Evolutionary conservation across 2,113 vertebrate genomes (phyloP).

Genomic region (Anolis sagrei): DNA sequence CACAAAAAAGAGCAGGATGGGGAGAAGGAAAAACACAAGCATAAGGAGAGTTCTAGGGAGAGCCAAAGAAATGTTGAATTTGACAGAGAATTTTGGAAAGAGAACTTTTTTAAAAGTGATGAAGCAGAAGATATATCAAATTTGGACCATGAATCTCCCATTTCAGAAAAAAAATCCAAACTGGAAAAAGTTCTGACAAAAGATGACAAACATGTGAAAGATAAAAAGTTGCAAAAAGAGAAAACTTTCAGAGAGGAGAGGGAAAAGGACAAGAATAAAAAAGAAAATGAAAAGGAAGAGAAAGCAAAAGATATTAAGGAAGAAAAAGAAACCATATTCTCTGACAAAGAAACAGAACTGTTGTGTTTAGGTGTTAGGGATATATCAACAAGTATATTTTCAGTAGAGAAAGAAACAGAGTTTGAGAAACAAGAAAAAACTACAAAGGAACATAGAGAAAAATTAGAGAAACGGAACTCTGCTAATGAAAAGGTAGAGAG

Average conservation of each 20-base stretch:
- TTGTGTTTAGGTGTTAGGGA: slow-evolving; percentile 69
- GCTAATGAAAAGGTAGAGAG: slow-evolving; percentile 86
- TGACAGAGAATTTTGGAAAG: slow-evolving; percentile 99
- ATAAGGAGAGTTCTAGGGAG: slow-evolving; percentile 87
- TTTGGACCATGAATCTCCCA: slow-evolving; percentile 81
- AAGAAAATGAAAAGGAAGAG: slow-evolving; percentile 91
- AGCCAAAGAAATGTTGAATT: slow-evolving; percentile 93
- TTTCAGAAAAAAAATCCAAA: slow-evolving; percentile 82
- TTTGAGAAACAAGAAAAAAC: slow-evolving; percentile 85
- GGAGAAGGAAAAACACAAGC: slow-evolving; percentile 90
- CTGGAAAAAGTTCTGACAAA: slow-evolving; percentile 82
- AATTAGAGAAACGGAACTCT: slow-evolving; percentile 83
- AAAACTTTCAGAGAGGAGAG: slow-evolving; percentile 88
- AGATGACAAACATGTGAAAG: slow-evolving; percentile 87
- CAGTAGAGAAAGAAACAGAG: slow-evolving; percentile 79
- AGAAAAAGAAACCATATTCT: slow-evolving; percentile 79
- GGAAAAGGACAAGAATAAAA: slow-evolving; percentile 85
- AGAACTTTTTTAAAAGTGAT: slow-evolving; percentile 99
- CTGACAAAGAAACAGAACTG: slow-evolving; percentile 80
- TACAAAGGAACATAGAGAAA: slow-evolving; percentile 83
- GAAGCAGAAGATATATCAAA: slow-evolving; percentile 87
- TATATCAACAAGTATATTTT: slow-evolving; percentile 50
- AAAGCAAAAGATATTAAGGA: slow-evolving; percentile 83
- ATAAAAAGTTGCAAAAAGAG: slow-evolving; percentile 88
- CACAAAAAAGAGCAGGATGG: slow-evolving; percentile 89